Evolutionary conservation across 2,113 vertebrate genomes (phyloP).

Genomic region (Psophia crepitans): DNA sequence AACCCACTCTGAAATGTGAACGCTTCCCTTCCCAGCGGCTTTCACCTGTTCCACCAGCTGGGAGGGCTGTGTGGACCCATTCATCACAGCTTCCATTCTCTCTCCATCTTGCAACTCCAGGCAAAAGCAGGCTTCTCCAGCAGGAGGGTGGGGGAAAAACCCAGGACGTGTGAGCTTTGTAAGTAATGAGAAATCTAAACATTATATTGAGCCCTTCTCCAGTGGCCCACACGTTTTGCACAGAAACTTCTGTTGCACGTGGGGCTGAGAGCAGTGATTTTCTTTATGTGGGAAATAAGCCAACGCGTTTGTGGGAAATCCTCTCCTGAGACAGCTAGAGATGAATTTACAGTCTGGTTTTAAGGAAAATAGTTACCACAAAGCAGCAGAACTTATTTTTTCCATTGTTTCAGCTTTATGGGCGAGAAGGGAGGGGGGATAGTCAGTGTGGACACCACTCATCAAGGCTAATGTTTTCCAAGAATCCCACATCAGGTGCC

Average conservation of each 20-base stretch:
- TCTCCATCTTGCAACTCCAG: background rate
- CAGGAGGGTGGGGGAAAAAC: background rate
- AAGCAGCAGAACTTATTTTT: background rate
- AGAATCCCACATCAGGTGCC: background rate
- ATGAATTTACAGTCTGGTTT: background rate
- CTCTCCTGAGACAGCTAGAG: background rate
- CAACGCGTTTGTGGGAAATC: background rate
- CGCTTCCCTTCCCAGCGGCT: background rate
- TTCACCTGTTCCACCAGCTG: conserved; percentile 63
- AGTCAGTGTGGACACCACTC: background rate
- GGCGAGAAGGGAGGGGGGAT: background rate
- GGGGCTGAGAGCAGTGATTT: background rate
- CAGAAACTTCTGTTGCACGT: background rate
- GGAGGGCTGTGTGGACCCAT: conserved; percentile 23
- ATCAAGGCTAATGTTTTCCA: background rate
- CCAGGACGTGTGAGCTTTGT: accelerated
- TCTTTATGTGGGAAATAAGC: background rate
- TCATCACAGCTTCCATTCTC: background rate
- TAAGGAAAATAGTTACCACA: background rate
- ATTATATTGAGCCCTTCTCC: background rate
- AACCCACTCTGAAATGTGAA: background rate
- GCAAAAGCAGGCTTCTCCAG: background rate
- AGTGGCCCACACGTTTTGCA: background rate
- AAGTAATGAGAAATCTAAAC: background rate
- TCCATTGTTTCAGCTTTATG: background rate